A percentile compares a stretch with the other conserved stretches of the same genome.
These are phyloP conservation scores for Polypterus senegalus DNA, from an alignment of 2,113 vertebrate genomes.

Conservation along the genomic window DNA sequence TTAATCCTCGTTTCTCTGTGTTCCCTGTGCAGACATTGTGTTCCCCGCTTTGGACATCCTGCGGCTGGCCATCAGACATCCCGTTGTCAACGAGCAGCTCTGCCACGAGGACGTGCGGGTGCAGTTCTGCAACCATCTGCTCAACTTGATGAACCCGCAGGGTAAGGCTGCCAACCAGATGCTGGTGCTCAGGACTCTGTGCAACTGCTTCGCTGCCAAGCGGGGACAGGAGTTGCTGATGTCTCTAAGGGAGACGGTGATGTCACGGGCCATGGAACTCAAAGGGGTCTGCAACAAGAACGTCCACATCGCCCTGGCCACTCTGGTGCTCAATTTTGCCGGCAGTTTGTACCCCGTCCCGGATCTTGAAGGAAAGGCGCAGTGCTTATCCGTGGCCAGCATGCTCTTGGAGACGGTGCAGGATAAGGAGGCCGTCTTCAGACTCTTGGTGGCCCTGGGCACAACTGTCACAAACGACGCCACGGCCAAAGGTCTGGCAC, in stretches of 20 bases:
- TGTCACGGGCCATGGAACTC: conserved; percentile 75
- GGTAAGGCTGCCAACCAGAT: conserved; percentile 88
- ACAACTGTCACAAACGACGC: conserved; percentile 75
- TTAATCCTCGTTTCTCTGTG: conserved; percentile 24
- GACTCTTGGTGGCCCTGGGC: conserved; percentile 88
- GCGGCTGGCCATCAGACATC: conserved; percentile 81
- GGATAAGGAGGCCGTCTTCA: conserved; percentile 89
- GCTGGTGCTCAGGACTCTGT: conserved; percentile 81
- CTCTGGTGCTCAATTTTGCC: conserved; percentile 82
- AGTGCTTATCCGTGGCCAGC: conserved; percentile 88
- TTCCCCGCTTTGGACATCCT: conserved; percentile 92
- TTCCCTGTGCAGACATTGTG: conserved; percentile 68
- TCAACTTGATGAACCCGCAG: conserved; percentile 69
- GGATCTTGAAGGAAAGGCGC: conserved; percentile 87
- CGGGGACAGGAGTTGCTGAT: conserved; percentile 73
- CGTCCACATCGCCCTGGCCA: conserved; percentile 86
- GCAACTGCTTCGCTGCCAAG: conserved; percentile 79
- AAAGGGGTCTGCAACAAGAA: conserved; percentile 77
- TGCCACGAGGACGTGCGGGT: conserved; percentile 73
- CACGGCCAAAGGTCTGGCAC: conserved; percentile 79
- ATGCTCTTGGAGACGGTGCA: conserved; percentile 80
- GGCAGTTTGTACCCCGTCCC: conserved; percentile 69
- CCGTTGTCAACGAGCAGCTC: conserved; percentile 77
- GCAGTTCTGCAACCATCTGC: conserved; percentile 73
- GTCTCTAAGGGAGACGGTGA: conserved; percentile 72